Evolutionary conservation across 2,113 vertebrate species (phyloP).

Genomic region (Lethenteron camtschaticum): DNA sequence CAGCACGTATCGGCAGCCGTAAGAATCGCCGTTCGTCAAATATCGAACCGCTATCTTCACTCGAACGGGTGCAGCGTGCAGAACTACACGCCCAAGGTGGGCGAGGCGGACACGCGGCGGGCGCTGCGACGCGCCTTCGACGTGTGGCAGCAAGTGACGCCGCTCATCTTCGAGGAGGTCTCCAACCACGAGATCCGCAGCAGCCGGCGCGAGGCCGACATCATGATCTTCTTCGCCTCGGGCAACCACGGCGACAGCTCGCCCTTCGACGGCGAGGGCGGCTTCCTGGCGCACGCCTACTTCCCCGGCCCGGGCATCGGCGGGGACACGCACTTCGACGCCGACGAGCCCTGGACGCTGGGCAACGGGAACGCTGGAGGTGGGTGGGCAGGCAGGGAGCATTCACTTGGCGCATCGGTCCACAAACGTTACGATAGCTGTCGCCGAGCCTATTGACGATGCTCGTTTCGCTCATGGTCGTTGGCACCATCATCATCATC

Average conservation of each 20-base stretch:
- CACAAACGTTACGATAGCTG: no score
- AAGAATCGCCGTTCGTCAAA: no score
- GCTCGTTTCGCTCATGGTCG: no score
- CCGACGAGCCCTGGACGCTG: constrained; percentile 86
- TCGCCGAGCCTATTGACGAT: no score
- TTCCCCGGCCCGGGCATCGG: constrained; percentile 92
- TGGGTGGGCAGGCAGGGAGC: no score
- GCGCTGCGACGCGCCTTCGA: constrained; percentile 94
- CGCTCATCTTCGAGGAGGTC: constrained; percentile 85
- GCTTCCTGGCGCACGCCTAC: constrained; percentile 88
- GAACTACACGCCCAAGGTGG: constrained; percentile 92
- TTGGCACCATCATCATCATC: no score
- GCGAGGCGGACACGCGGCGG: constrained; percentile 68
- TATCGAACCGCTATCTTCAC: background rate
- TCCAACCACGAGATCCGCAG: constrained; percentile 82
- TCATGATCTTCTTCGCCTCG: constrained; percentile 98
- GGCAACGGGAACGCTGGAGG: no score
- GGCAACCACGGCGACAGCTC: constrained; percentile 96
- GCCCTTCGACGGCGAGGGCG: constrained; percentile 86
- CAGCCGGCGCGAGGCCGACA: constrained; percentile 82
- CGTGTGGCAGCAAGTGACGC: constrained; percentile 88
- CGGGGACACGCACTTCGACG: constrained; percentile 92
- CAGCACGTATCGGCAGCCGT: no score
- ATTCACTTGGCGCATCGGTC: no score
- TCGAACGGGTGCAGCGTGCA: constrained; percentile 40